Conservation (phyloP, 2,888 invertebrate species). For the Zaprionus obscuricornis region DNA sequence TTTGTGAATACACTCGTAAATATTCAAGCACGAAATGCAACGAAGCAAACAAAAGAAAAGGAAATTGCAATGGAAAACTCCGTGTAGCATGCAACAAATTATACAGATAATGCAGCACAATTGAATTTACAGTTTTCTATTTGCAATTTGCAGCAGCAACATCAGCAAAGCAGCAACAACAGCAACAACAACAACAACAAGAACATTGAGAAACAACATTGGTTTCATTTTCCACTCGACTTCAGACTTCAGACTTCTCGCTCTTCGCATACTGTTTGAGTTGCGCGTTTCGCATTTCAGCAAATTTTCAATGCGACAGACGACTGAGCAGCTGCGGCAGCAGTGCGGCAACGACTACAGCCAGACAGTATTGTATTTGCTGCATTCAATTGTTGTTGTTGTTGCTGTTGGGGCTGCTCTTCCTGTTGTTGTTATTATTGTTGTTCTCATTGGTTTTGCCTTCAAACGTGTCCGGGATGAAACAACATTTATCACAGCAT, state of each 20-base stretch:
- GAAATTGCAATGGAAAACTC: constrained; percentile 23
- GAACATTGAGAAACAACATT: constrained; percentile 46
- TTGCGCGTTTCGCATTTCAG: constrained; percentile 71
- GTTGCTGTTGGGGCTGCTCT: too few species aligned
- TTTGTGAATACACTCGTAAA: constrained; percentile 35
- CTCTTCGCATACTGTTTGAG: too few species aligned
- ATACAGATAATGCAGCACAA: constrained; percentile 68
- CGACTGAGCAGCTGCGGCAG: constrained; percentile 25
- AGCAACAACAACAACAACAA: constrained; percentile 34
- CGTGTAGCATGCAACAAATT: constrained; percentile 56
- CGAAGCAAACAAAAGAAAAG: constrained; percentile 10
- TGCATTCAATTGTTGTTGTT: too few species aligned
- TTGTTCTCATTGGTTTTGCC: too few species aligned
- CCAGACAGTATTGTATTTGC: too few species aligned
- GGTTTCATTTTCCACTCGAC: constrained; percentile 74
- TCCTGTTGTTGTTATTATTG: too few species aligned
- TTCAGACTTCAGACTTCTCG: constrained; percentile 62
- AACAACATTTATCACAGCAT: too few species aligned
- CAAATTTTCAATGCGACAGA: constrained; percentile 66
- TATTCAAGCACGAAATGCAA: constrained; percentile 50
- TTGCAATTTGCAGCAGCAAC: constrained; percentile 17
- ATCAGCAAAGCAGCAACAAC: constrained; percentile 14
- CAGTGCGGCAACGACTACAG: constrained; percentile 3
- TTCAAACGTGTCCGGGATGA: too few species aligned
- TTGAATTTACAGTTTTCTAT: constrained; percentile 57